These are phyloP conservation scores for Carassius carassius DNA, from an alignment of 2,113 vertebrate genomes.

Conservation along the genomic window DNA sequence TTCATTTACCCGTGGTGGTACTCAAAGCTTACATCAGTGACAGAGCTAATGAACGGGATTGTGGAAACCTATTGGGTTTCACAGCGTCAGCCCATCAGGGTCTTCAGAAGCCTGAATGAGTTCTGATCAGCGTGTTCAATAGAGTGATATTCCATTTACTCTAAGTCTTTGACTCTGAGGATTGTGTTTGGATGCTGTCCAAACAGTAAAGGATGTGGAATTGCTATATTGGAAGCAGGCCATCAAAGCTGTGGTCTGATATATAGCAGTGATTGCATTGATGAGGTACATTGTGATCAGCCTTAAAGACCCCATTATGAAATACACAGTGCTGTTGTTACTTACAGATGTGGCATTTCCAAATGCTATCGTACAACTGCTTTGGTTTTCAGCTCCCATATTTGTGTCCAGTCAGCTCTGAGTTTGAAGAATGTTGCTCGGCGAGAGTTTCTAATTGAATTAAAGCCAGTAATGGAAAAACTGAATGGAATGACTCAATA, in stretches of 20 bases:
- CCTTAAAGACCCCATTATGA: conserved; percentile 5
- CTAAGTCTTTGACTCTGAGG: conserved; percentile 29
- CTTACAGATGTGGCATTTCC: neutral
- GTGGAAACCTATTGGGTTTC: neutral
- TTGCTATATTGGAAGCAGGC: conserved; percentile 20
- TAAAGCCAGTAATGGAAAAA: neutral
- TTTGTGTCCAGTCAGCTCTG: conserved; percentile 6
- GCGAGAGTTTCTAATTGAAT: conserved; percentile 33
- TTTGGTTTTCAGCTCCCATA: neutral
- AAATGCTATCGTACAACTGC: neutral
- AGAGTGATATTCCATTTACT: conserved; percentile 18
- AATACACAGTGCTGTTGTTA: neutral
- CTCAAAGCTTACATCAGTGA: neutral
- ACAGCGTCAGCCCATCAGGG: neutral
- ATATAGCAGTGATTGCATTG: conserved; percentile 8
- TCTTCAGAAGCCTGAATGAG: conserved; percentile 18
- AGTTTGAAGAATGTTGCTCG: conserved; percentile 9
- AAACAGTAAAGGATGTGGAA: conserved; percentile 32
- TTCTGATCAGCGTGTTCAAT: conserved; percentile 33
- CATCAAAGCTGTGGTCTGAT: neutral
- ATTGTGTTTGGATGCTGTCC: conserved; percentile 33
- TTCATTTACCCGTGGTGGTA: neutral
- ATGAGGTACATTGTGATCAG: neutral
- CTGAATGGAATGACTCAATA: conserved; percentile 29
- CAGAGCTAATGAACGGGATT: neutral